These are phyloP conservation scores for Acrocephalus kingi DNA, from an alignment of 2,113 vertebrate species.

Conservation along the genomic window DNA sequence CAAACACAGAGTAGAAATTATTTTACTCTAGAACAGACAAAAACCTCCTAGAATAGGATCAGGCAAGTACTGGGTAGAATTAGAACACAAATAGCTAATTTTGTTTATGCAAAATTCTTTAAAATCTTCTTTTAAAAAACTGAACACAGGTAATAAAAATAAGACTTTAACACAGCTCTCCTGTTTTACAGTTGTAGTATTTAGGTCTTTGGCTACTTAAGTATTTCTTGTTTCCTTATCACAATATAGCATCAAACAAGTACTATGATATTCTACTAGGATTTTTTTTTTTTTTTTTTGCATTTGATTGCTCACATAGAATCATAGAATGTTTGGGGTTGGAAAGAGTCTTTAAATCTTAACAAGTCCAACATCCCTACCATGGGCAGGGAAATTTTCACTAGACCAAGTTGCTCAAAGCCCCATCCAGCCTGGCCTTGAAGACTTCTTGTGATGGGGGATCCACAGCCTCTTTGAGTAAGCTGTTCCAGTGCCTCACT, in stretches of 20 bases:
- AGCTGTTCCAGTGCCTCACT: background rate
- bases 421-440: background rate
- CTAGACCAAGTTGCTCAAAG: background rate
- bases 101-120: background rate
- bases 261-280: background rate
- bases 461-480: background rate
- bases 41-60: background rate
- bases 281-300: background rate
- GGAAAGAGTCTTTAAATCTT: background rate
- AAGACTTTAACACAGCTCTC: background rate
- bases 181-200: background rate
- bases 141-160: background rate
- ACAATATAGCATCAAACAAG: background rate
- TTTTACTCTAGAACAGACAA: background rate
- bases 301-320: background rate
- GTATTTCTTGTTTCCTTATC: background rate
- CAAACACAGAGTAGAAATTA: background rate
- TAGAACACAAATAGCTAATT: background rate
- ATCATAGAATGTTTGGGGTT: background rate
- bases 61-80: background rate
- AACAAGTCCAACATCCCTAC: background rate
- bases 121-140: background rate
- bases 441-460: background rate
- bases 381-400: background rate
- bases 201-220: background rate